These are phyloP conservation scores for Platyscapa corneri DNA, from an alignment of 1,140 invertebrate genomes.

Conservation along the genomic window DNA sequence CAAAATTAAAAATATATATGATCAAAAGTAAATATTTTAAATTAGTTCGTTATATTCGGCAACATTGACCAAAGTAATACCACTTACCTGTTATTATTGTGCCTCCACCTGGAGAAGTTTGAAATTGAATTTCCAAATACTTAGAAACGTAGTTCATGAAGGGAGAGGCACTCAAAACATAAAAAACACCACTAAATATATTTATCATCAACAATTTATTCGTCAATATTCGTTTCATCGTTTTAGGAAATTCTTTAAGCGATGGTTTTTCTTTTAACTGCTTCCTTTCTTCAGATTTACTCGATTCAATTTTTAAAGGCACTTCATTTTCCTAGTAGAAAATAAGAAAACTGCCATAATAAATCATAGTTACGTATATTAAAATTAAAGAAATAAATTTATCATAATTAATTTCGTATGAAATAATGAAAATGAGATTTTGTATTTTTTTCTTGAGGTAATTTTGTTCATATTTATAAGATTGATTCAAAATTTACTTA, in stretches of 20 bases:
- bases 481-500: too few species aligned
- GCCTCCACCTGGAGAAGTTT: constrained; percentile 78
- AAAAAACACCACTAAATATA: constrained; percentile 77
- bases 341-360: not conserved
- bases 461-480: too few species aligned
- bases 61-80: too few species aligned
- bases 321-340: constrained; percentile 59
- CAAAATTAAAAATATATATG: too few species aligned
- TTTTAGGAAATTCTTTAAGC: constrained; percentile 75
- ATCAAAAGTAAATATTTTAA: too few species aligned
- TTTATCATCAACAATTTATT: constrained; percentile 79
- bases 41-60: too few species aligned
- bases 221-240: constrained; percentile 76
- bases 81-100: constrained; percentile 77
- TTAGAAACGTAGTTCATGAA: constrained; percentile 83
- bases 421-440: too few species aligned
- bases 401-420: too few species aligned
- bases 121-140: constrained; percentile 83
- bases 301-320: constrained; percentile 60
- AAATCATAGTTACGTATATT: not conserved
- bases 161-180: constrained; percentile 79
- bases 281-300: not conserved
- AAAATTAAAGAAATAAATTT: too few species aligned
- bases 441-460: too few species aligned
- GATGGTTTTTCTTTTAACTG: constrained; percentile 55